These are phyloP conservation scores for Steinernema carpocapsae DNA, from an alignment of 2,888 invertebrate genomes.

Conservation along the genomic window DNA sequence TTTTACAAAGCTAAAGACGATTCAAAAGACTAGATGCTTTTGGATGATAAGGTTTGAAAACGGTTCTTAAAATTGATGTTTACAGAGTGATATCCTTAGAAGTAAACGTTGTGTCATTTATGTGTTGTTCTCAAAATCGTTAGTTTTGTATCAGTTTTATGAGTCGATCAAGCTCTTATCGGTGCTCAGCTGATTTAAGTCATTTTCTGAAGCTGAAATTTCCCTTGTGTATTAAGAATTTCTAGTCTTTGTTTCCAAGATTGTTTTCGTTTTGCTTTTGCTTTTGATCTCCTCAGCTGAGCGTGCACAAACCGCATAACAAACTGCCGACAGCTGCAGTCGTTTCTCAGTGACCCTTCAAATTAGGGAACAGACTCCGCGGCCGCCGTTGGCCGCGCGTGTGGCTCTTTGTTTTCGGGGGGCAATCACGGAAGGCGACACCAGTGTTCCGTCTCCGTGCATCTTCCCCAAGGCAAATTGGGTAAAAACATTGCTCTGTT, in stretches of 20 bases:
- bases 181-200: background rate
- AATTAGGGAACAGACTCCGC: slow-evolving; percentile 21
- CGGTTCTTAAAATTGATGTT: too few relatives aligned
- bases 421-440: background rate
- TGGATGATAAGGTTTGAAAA: too few relatives aligned
- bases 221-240: too few relatives aligned
- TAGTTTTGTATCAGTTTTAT: background rate
- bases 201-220: too few relatives aligned
- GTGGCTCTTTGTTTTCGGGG: slow-evolving; percentile 26
- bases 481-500: slow-evolving; percentile 23
- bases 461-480: background rate
- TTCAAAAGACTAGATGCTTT: too few relatives aligned
- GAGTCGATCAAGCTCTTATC: background rate
- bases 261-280: background rate
- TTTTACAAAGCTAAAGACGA: too few relatives aligned
- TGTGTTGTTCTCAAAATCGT: background rate
- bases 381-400: background rate
- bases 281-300: slow-evolving; percentile 19
- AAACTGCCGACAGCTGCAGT: background rate
- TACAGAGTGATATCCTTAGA: too few relatives aligned
- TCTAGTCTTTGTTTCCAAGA: background rate
- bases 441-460: slow-evolving; percentile 5
- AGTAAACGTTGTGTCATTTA: too few relatives aligned
- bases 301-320: background rate
- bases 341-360: slow-evolving; percentile 17